Percentiles rank a stretch among this genome's conserved stretches.
Evolutionary conservation across 2,888 invertebrate genomes (phyloP).

Genomic region (Melinaea menophilus): DNA sequence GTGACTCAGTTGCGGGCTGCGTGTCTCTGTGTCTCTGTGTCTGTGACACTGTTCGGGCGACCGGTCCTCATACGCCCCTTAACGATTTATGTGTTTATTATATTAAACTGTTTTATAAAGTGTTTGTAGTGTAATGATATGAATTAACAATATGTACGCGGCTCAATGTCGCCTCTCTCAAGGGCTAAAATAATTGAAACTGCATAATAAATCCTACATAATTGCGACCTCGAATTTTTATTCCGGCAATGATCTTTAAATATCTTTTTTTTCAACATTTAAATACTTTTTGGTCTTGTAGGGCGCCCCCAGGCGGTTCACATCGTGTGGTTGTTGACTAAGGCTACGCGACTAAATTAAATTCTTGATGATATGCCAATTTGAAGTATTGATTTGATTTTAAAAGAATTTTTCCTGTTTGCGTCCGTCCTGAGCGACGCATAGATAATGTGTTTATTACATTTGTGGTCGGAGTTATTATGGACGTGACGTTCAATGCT

Average conservation of each 20-base stretch:
- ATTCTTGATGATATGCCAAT: too few species aligned
- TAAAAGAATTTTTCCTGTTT: background rate
- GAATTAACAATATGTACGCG: background rate
- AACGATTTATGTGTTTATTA: background rate
- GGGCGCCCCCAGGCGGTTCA: slow-evolving; percentile 8
- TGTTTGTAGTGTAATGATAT: too few species aligned
- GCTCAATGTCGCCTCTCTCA: slow-evolving; percentile 20
- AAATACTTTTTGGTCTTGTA: too few species aligned
- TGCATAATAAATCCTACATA: slow-evolving; percentile 28
- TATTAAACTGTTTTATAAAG: too few species aligned
- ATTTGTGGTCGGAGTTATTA: background rate
- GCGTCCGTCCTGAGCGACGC: background rate
- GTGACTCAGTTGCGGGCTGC: background rate
- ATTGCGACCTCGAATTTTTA: slow-evolving; percentile 24
- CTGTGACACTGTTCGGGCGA: background rate
- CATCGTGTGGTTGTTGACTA: too few species aligned
- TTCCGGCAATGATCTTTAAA: slow-evolving; percentile 18
- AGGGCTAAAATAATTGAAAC: slow-evolving; percentile 30
- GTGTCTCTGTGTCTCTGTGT: background rate
- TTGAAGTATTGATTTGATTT: background rate
- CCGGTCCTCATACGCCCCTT: background rate
- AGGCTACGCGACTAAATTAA: too few species aligned
- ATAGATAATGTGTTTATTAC: background rate
- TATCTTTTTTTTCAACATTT: slow-evolving; percentile 19
- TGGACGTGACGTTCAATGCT: background rate